phyloP scores from a whole-genome alignment of 37 sponge, comb jelly and placozoan genomes.

The Cliona cf. orientalis region DNA sequence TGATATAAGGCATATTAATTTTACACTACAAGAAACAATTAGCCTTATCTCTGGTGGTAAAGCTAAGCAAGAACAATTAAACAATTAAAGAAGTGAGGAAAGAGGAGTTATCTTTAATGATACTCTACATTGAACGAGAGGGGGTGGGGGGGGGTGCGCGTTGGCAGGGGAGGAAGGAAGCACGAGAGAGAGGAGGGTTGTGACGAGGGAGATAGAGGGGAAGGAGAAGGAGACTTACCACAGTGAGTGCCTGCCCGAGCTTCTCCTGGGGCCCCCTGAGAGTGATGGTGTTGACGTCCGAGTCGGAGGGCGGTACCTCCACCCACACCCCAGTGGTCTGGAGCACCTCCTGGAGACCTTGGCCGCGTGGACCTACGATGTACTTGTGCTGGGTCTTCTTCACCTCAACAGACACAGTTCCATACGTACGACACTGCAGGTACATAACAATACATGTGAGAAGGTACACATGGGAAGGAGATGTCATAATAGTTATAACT shows the following conservation, averaged over 20 bases:
- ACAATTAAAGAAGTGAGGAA: no score
- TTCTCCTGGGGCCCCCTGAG: conserved; percentile 91
- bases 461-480: no score
- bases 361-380: conserved; percentile 77
- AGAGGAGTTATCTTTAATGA: no score
- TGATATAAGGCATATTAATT: no score
- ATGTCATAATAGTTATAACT: no score
- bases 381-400: conserved; percentile 93
- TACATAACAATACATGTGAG: neutral
- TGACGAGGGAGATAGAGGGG: neutral
- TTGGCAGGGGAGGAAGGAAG: no score
- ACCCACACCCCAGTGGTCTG: conserved; percentile 79
- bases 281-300: conserved; percentile 80
- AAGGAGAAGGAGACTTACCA: conserved; percentile 36
- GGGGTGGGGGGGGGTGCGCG: no score
- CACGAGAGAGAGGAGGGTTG: no score
- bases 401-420: conserved; percentile 89
- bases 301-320: conserved; percentile 74
- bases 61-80: no score
- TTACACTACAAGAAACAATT: no score
- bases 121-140: no score
- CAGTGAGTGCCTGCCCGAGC: conserved; percentile 83
- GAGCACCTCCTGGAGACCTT: conserved; percentile 77
- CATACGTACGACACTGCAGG: conserved; percentile 48
- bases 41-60: no score